A percentile compares a stretch with the other conserved stretches of the same genome.
These are phyloP conservation scores for Sinella curviseta DNA, from an alignment of 1,140 invertebrate species.

Conservation along the genomic window DNA sequence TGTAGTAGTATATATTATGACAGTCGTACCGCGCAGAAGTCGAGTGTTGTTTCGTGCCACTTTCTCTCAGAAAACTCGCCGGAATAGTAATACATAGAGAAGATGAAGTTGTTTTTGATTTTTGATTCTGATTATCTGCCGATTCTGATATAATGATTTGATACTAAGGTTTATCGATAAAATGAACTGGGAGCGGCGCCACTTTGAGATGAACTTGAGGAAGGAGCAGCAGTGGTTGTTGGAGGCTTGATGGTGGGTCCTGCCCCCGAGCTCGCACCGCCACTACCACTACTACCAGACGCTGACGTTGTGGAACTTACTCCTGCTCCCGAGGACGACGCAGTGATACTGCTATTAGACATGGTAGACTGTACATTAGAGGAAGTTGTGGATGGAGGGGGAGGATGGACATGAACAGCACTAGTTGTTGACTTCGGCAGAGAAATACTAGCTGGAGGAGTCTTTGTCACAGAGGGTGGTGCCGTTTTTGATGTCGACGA, in stretches of 20 bases:
- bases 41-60: not conserved
- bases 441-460: slow-evolving; percentile 2
- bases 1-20: not conserved
- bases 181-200: slow-evolving; percentile 13
- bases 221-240: not conserved
- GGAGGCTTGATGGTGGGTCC: slow-evolving; percentile 7
- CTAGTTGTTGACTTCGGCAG: slow-evolving; percentile 1
- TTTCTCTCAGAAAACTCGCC: too few relatives aligned
- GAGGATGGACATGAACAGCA: slow-evolving; percentile 23
- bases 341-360: not conserved
- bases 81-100: not conserved
- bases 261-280: not conserved
- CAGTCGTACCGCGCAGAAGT: too few relatives aligned
- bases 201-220: slow-evolving; percentile 10
- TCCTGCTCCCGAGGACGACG: not conserved
- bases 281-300: not conserved
- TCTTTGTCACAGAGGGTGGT: not conserved
- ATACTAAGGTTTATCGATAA: slow-evolving; percentile 14
- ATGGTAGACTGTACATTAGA: slow-evolving; percentile 13
- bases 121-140: not conserved
- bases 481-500: not conserved
- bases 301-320: not conserved
- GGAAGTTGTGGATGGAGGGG: slow-evolving; percentile 6
- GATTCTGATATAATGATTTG: not conserved
- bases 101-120: not conserved